phyloP scores from a whole-genome alignment of 1,140 invertebrate species.

The Physella acuta region DNA sequence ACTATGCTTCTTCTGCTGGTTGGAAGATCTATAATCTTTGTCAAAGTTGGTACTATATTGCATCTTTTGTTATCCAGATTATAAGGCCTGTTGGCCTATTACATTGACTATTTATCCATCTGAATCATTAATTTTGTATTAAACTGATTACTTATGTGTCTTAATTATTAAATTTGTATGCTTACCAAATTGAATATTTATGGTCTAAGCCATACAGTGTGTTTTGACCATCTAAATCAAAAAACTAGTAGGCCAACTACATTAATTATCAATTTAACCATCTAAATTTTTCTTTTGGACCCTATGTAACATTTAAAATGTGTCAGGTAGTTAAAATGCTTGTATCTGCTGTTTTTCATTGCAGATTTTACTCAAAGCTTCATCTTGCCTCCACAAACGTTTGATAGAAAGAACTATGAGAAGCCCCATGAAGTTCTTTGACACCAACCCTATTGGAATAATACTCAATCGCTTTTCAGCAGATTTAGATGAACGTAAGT shows the following conservation, averaged over 20 bases:
- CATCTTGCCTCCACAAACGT: slow-evolving; percentile 65
- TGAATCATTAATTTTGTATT: too few relatives aligned
- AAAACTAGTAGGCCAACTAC: too few relatives aligned
- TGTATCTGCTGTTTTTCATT: slow-evolving; percentile 42
- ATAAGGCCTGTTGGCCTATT: too few relatives aligned
- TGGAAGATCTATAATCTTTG: slow-evolving; percentile 65
- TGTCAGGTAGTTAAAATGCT: neutral
- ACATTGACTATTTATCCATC: too few relatives aligned
- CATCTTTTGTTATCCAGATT: neutral
- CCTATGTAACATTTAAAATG: neutral
- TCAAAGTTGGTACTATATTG: slow-evolving; percentile 61
- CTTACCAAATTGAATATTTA: too few relatives aligned
- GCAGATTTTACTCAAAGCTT: slow-evolving; percentile 63
- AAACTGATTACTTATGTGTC: too few relatives aligned
- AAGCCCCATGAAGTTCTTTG: slow-evolving; percentile 66
- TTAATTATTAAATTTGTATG: too few relatives aligned
- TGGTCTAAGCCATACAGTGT: too few relatives aligned
- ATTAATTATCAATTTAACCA: too few relatives aligned
- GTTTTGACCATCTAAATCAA: too few relatives aligned
- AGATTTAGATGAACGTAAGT: slow-evolving; percentile 60
- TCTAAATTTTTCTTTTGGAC: too few relatives aligned
- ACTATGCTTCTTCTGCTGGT: slow-evolving; percentile 65
- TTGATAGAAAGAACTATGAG: slow-evolving; percentile 60
- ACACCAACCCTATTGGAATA: slow-evolving; percentile 66
- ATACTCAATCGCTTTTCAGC: slow-evolving; percentile 67